A percentile compares a stretch with the other conserved stretches of the same genome.
phyloP scores from a whole-genome alignment of 2,888 invertebrate genomes.

The Rhamnusium bicolor region DNA sequence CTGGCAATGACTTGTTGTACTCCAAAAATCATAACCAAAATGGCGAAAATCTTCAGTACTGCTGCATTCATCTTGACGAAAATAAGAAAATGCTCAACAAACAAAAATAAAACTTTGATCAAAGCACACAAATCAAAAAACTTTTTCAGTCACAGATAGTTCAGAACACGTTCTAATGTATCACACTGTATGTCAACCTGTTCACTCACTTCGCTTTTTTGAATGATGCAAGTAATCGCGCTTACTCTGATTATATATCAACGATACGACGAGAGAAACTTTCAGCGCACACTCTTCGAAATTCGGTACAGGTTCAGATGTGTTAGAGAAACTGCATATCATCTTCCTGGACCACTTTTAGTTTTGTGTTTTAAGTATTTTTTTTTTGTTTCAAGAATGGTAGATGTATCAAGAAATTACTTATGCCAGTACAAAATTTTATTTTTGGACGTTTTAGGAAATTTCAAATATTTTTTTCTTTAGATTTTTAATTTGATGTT shows the following conservation, averaged over 20 bases:
- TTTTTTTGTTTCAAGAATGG: background rate
- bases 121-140: slow-evolving; percentile 20
- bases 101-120: slow-evolving; percentile 14
- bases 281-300: slow-evolving; percentile 28
- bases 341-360: background rate
- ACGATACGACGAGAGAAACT: background rate
- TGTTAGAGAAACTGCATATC: slow-evolving; percentile 1
- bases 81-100: background rate
- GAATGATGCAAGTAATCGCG: slow-evolving; percentile 48
- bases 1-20: slow-evolving; percentile 51
- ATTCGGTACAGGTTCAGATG: background rate
- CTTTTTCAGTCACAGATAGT: slow-evolving; percentile 3
- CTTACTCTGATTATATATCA: slow-evolving; percentile 42
- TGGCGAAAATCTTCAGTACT: slow-evolving; percentile 41
- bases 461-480: no score
- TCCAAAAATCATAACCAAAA: slow-evolving; percentile 48
- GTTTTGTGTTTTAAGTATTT: background rate
- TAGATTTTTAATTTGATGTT: background rate
- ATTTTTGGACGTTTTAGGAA: no score
- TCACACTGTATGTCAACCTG: slow-evolving; percentile 39
- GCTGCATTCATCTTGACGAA: slow-evolving; percentile 41
- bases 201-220: slow-evolving; percentile 48
- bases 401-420: no score
- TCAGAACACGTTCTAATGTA: slow-evolving; percentile 6
- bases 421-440: no score